Evolutionary conservation across 2,888 invertebrate genomes (phyloP), one percentile per base, ranked within the genome.

Genomic region (Dyspetes luteomarginatus): DNA sequence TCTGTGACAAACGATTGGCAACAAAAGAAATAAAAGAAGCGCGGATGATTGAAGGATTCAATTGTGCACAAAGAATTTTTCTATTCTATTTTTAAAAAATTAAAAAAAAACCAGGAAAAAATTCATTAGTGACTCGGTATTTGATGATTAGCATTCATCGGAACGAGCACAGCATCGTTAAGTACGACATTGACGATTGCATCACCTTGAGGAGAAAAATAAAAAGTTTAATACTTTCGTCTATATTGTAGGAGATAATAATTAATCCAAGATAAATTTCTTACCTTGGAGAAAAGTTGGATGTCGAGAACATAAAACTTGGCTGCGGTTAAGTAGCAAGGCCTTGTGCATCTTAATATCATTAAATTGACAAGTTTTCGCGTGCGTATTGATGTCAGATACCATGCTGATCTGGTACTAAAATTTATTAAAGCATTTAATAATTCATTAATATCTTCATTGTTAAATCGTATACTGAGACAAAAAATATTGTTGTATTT

Each of bases 231-330:
- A 19, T 1, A 48, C 9, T 15, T 17, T 26, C 26, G 0, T 17
- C 3, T 7, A 17, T 22, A 62, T 9, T 1, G 22, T 4, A 2
- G 0, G 7, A 12, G 2, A 2, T 55, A 3, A 19, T 17, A 72
- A 15, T 30, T 52, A 50, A 45, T 62, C 12, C 3, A 1, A 56
- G 17, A 12, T 72, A 41, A 60, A 15, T 65, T 12, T 52, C 87
- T 88, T 84, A 89, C 89, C 78, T 85, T 24, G n/a, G 82, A 78
- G 26, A 87, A 89, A 36, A 86, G 88, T 68, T 86, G 64, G 71
- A 89, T 69, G 50, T 88, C 86, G 9, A 89, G 60, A 5, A 76
- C 64, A 58, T 85, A 89, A 17, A 88, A 50, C 24, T 83, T 85
- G 3, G 84, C 85, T 0, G 89, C 89, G 0, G 88, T 88, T 69